Base-by-base conservation (phyloP, 2,113 vertebrate genomes). In the Semnopithecus entellus region DNA sequence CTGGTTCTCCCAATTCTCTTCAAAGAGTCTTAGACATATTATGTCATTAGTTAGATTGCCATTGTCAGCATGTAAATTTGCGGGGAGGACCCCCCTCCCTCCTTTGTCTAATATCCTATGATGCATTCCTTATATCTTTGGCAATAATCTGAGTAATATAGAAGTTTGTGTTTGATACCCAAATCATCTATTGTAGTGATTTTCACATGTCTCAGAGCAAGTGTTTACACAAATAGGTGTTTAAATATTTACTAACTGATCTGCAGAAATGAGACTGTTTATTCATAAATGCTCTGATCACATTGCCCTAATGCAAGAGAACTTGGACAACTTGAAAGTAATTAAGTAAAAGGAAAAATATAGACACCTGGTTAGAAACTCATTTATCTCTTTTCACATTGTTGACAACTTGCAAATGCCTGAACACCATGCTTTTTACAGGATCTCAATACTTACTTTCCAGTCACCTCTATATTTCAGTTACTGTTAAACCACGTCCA, bases 401-500 rank as follows among this genome's bases (percentile, higher is more conserved):
- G 78, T 92, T 83, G 59, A 93, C 55, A 93, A n/a, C 8, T 85
- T 93, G 12, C 35, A 83, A 96, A 59, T 94, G 8, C 43, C 35
- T 66, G 18, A 76, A 57, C 20, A 75, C 17, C 17, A 64, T 87
- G 13, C 1, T 66, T 7, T 73, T 48, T 75, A 86, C 38, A 38
- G 43, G 55, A 8, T 84, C 48, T 48, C 81, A 75, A n/a, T 79
- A 90, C 72, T 81, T 93, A 95, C 43, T 79, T 88, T 87, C 13
- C 8, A 94, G 87, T 35, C 5, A 57, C 22, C 6, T 50, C 86
- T 82, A 59, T 55, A 80, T 84, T 96, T 94, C 35, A 61, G 0
- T 80, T 82, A 66, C 10, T 12, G 6, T 55, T 55, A 20, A 11
- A 25, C 16, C 20, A 64, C 23, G 81, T 95, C 86, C 40, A 70